These are phyloP conservation scores for Ichneumon xanthorius DNA, from an alignment of 2,888 invertebrate species.

Conservation along the genomic window DNA sequence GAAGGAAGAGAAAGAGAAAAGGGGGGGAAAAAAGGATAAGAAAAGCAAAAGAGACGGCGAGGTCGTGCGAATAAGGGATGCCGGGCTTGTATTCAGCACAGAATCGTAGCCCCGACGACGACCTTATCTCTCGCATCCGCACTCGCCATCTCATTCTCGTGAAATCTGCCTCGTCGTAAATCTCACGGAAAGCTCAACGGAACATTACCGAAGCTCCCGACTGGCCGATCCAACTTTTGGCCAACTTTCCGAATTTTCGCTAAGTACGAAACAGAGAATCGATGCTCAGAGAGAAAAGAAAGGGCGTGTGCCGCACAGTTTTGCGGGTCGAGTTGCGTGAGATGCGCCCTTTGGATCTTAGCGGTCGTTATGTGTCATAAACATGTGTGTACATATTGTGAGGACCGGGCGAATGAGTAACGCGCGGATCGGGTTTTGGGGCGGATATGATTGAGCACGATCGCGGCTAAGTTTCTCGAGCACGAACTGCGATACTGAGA, in stretches of 20 bases:
- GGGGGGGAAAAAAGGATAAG: slow-evolving; percentile 42
- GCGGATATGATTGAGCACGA: too few species aligned
- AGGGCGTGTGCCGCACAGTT: too few species aligned
- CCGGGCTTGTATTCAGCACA: slow-evolving; percentile 18
- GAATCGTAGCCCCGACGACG: slow-evolving; percentile 27
- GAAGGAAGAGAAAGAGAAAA: slow-evolving; percentile 31
- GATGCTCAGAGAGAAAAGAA: not conserved
- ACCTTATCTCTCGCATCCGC: slow-evolving; percentile 55
- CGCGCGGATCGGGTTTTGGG: too few species aligned
- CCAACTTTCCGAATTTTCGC: slow-evolving; percentile 3
- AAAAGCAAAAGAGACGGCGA: slow-evolving; percentile 62
- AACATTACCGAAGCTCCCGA: slow-evolving; percentile 37
- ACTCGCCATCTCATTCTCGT: slow-evolving; percentile 56
- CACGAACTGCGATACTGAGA: too few species aligned
- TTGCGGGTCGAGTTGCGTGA: too few species aligned
- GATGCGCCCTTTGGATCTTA: too few species aligned
- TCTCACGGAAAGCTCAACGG: slow-evolving; percentile 43
- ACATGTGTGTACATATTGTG: not conserved
- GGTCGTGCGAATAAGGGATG: slow-evolving; percentile 58
- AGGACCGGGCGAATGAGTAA: too few species aligned
- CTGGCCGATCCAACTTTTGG: slow-evolving; percentile 29
- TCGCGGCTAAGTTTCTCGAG: too few species aligned
- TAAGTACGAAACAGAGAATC: slow-evolving; percentile 3
- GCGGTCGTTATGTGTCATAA: not conserved
- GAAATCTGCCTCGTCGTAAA: slow-evolving; percentile 59